Evolutionary conservation across 2,888 invertebrate genomes (phyloP).

Genomic region (Calameuta pallipes): DNA sequence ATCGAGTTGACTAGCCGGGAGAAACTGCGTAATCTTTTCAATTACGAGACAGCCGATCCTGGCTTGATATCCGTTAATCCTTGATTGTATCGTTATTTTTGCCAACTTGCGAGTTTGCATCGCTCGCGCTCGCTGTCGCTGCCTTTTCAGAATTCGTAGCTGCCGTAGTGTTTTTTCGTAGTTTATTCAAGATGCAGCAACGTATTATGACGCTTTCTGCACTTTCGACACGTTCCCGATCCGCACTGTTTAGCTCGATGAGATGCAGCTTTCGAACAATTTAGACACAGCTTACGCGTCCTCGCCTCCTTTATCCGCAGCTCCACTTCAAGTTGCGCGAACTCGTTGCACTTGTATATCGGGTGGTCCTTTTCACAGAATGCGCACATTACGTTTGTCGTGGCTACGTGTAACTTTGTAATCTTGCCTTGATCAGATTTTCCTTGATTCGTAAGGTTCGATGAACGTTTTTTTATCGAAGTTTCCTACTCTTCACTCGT

Average conservation of each 20-base stretch:
- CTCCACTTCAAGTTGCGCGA: neutral
- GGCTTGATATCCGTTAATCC: constrained; percentile 13
- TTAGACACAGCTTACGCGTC: constrained; percentile 7
- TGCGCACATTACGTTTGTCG: neutral
- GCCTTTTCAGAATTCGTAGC: neutral
- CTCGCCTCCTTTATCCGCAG: constrained; percentile 6
- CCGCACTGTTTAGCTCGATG: constrained; percentile 5
- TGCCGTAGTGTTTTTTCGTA: neutral
- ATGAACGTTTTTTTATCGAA: neutral
- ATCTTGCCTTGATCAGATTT: neutral
- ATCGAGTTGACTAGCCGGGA: constrained; percentile 1
- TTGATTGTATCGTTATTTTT: constrained; percentile 7
- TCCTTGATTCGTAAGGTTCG: neutral
- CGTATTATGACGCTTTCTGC: constrained; percentile 18
- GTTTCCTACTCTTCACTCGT: constrained; percentile 16
- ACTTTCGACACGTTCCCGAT: constrained; percentile 12
- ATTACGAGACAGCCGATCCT: constrained; percentile 13
- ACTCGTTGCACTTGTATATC: constrained; percentile 4
- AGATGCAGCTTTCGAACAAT: constrained; percentile 6
- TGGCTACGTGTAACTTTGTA: constrained; percentile 4
- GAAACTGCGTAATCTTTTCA: constrained; percentile 9
- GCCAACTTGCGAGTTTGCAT: constrained; percentile 5
- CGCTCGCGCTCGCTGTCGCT: constrained; percentile 3
- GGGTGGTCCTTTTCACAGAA: constrained; percentile 10
- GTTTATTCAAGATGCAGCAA: constrained; percentile 20